Evolutionary conservation across 2,888 invertebrate species (phyloP).

Genomic region (Branchellion lobata): DNA sequence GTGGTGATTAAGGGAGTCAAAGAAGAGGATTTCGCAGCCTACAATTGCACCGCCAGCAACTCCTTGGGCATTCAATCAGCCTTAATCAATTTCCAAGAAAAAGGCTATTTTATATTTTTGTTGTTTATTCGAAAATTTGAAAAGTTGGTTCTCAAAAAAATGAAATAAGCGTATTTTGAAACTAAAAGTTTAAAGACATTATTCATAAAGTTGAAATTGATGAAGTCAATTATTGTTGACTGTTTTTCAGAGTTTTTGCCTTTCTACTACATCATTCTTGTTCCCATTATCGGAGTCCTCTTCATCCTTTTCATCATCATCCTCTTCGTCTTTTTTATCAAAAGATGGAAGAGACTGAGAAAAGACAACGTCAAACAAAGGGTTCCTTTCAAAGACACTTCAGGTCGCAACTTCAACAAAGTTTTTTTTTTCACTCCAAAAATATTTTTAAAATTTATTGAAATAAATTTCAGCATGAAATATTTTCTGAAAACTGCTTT

Average conservation of each 20-base stretch:
- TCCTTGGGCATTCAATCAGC: not conserved
- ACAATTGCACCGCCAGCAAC: constrained; percentile 25
- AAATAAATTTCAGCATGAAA: too few relatives aligned
- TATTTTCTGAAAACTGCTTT: too few relatives aligned
- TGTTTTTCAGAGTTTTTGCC: not conserved
- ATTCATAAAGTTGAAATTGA: too few relatives aligned
- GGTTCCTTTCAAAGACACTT: constrained; percentile 2
- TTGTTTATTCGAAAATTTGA: too few relatives aligned
- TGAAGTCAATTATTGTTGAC: not conserved
- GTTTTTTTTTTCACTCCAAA: too few relatives aligned
- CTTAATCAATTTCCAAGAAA: constrained; percentile 8
- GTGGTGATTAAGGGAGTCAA: not conserved
- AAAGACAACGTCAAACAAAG: not conserved
- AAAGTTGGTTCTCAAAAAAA: too few relatives aligned
- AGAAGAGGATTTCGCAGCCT: constrained; percentile 13
- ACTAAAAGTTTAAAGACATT: too few relatives aligned
- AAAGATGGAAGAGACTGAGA: not conserved
- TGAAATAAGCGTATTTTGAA: too few relatives aligned
- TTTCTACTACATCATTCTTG: not conserved
- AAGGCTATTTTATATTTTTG: too few relatives aligned
- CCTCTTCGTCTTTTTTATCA: not conserved
- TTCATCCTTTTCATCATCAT: constrained; percentile 1
- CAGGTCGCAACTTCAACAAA: too few relatives aligned
- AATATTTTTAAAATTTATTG: too few relatives aligned
- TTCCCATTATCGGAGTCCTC: not conserved